These are phyloP conservation scores for Lochmaea crataegi DNA, from an alignment of 2,888 invertebrate species.

Conservation along the genomic window DNA sequence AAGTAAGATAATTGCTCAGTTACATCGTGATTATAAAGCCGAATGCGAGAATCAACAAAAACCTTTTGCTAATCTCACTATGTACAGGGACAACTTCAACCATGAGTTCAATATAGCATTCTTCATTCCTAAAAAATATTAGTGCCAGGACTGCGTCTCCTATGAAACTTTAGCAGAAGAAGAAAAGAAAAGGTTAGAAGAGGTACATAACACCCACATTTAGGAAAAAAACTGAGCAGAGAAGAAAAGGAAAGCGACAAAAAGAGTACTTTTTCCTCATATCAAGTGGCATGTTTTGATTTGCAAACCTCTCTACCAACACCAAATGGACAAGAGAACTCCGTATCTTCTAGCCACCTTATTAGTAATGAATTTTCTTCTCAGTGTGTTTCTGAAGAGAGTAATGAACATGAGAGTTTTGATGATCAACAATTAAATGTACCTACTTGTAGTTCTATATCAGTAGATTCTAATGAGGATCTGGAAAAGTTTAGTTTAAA, in stretches of 20 bases:
- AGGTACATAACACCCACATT: constrained; percentile 25
- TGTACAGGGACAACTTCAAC: constrained; percentile 31
- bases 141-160: constrained; percentile 31
- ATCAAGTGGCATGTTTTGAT: constrained; percentile 39
- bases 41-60: constrained; percentile 24
- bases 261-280: constrained; percentile 11
- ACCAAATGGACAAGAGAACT: constrained; percentile 43
- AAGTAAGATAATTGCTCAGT: constrained; percentile 15
- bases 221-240: constrained; percentile 28
- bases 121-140: constrained; percentile 37
- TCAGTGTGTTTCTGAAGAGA: too few species aligned
- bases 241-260: constrained; percentile 25
- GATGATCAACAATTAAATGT: too few species aligned
- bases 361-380: too few species aligned
- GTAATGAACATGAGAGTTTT: too few species aligned
- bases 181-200: too few species aligned
- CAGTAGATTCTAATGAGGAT: too few species aligned
- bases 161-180: constrained; percentile 29
- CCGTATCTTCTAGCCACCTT: too few species aligned
- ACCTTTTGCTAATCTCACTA: constrained; percentile 22
- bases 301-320: constrained; percentile 46
- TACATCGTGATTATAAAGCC: constrained; percentile 28
- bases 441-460: too few species aligned
- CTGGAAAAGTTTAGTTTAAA: too few species aligned
- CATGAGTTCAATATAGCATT: constrained; percentile 37